Evolutionary conservation across 2,888 invertebrate species (phyloP).

Genomic region (Brachylomia viminalis): DNA sequence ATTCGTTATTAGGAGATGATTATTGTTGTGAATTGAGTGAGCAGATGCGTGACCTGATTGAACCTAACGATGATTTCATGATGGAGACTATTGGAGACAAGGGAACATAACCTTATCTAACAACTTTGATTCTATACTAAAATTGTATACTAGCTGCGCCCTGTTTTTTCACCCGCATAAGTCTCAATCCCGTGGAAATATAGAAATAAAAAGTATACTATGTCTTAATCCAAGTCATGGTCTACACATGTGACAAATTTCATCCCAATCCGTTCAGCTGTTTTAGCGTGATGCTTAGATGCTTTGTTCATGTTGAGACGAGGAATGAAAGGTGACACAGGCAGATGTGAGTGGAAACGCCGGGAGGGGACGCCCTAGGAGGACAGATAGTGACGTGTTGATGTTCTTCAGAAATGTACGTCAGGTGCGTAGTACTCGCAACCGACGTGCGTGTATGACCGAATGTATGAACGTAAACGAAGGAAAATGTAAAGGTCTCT

Average conservation of each 20-base stretch:
- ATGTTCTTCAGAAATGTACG: not conserved
- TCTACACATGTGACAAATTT: too few relatives aligned
- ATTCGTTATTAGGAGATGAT: conserved; percentile 76
- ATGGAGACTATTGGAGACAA: not conserved
- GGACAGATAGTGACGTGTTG: not conserved
- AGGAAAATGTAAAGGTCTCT: too few relatives aligned
- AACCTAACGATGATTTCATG: conserved; percentile 30
- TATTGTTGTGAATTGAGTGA: conserved; percentile 71
- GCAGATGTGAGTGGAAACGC: not conserved
- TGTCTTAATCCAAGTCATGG: too few relatives aligned
- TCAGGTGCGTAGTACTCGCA: not conserved
- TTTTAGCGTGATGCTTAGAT: not conserved
- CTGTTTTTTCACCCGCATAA: too few relatives aligned
- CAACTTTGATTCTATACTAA: not conserved
- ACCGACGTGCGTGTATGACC: too few relatives aligned
- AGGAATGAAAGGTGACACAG: not conserved
- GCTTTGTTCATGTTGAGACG: not conserved
- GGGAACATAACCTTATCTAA: conserved; percentile 11
- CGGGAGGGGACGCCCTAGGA: not conserved
- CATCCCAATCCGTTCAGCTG: too few relatives aligned
- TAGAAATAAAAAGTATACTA: too few relatives aligned
- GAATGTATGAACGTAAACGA: not conserved
- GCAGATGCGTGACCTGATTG: conserved; percentile 77
- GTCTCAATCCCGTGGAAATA: too few relatives aligned
- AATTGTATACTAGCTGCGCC: not conserved